Conservation (phyloP, 2,797 vertebrate genomes). For the Poeciliopsis gracilis region DNA sequence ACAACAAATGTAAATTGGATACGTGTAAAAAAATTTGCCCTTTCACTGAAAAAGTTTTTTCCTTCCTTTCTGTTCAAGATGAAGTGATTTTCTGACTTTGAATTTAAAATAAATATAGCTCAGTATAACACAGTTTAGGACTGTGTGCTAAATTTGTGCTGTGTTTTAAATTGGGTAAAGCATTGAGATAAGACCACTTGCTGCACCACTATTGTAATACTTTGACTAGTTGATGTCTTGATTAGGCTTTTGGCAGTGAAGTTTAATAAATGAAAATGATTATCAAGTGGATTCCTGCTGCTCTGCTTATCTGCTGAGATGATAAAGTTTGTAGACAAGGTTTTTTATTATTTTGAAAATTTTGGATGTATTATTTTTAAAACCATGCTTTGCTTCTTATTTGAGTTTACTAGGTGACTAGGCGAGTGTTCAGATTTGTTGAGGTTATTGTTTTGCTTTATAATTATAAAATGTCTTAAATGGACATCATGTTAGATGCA, state of each 20-base stretch:
- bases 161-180: background rate
- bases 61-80: background rate
- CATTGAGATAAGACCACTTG: background rate
- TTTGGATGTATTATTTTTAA: background rate
- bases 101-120: background rate
- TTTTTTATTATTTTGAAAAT: background rate
- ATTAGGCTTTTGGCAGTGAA: background rate
- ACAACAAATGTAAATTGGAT: constrained; percentile 5
- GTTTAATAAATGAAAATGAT: background rate
- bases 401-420: background rate
- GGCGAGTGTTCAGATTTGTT: too few relatives aligned
- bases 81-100: background rate
- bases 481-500: background rate
- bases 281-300: background rate
- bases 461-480: too few relatives aligned
- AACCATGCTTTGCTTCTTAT: background rate
- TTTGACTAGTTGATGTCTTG: background rate
- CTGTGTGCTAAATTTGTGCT: background rate
- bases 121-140: background rate
- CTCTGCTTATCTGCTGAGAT: background rate
- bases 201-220: background rate
- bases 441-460: too few relatives aligned
- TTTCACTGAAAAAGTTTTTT: background rate
- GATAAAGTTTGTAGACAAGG: background rate
- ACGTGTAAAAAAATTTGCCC: background rate